Conservation (phyloP, 2,113 vertebrate species). For the Corydoras sp. region DNA sequence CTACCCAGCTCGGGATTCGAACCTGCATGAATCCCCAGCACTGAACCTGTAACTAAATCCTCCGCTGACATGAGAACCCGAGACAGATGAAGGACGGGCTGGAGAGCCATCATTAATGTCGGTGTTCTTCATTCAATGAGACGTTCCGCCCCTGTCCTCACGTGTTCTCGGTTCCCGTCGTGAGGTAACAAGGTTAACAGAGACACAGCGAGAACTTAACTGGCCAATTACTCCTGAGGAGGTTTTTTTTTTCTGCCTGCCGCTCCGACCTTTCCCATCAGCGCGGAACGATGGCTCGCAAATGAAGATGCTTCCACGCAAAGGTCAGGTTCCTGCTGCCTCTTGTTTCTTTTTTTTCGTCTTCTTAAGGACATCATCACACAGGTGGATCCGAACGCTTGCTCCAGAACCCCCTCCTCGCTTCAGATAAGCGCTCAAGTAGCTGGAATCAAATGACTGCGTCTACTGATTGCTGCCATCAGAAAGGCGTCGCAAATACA, state of each 20-base stretch:
- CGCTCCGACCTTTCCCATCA: conserved; percentile 61
- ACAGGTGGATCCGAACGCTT: conserved; percentile 50
- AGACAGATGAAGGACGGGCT: no score
- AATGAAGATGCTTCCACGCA: conserved; percentile 61
- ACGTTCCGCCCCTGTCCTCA: no score
- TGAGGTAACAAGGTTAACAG: conserved; percentile 1
- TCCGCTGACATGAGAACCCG: no score
- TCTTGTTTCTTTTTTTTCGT: conserved; percentile 6
- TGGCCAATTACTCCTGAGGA: conserved; percentile 1
- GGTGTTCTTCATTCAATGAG: no score
- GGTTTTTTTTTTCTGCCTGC: conserved; percentile 21
- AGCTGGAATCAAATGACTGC: conserved; percentile 25
- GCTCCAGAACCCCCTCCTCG: conserved; percentile 31
- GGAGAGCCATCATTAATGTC: no score
- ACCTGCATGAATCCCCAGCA: no score
- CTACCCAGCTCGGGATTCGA: no score
- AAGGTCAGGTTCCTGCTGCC: conserved; percentile 54
- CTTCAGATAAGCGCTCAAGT: conserved; percentile 36
- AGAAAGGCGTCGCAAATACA: conserved; percentile 1
- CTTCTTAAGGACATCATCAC: conserved; percentile 57
- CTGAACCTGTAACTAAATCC: no score
- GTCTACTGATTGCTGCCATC: conserved; percentile 4
- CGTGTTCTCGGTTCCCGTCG: neutral
- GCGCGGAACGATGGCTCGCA: conserved; percentile 58
- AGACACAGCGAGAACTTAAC: neutral